Base-by-base conservation (phyloP, 2,888 invertebrate species). In the Cecidostiba fungosa region DNA sequence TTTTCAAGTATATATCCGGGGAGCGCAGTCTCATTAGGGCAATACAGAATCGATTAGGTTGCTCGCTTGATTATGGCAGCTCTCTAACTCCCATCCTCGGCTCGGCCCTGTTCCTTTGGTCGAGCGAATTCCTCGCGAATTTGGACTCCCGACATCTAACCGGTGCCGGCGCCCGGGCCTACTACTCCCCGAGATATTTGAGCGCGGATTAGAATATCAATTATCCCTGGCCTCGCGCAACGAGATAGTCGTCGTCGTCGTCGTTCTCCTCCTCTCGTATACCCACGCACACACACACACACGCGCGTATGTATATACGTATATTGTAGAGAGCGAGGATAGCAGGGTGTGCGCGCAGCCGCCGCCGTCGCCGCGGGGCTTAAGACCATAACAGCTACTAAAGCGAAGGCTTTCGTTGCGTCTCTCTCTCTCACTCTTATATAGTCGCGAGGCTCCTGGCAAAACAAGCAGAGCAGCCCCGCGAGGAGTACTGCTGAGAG, bases 361-460 rank as follows among this genome's bases (percentile, higher is more conserved):
- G 72, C 29, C 69, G 54, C 77, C 43, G 47, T 50, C 76, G 88
- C 69, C 87, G 85, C 87, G 87, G 88, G 89, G 90, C 90, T 91
- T 90, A 90, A 92, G 90, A 90, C 92, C 90, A 92, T 93, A 93
- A 93, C 92, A 93, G 93, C 93, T 92, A 93, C 93, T 93, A 93
- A 93, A 92, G 92, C 91, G 91, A 12, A 50, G 74, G 36, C 39
- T 69, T 54, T 78, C 59, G 29, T 74, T 59, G 16, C 39, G 43
- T 54, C 54, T 70, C 39, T 39, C 54, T 59, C 62, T 19, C 54
- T 54, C 19, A 62, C 74, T 59, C 69, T 47, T 66, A 50, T 50
- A 19, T 16, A 50, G 50, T 50, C n/a, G 23, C 54, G 54, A 19
- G 43, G 12, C 66, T 26, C 50, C 3, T 91, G 89, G 82, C 82